Conservation (phyloP, 2,888 invertebrate species). For the Eupsilia transversa region DNA sequence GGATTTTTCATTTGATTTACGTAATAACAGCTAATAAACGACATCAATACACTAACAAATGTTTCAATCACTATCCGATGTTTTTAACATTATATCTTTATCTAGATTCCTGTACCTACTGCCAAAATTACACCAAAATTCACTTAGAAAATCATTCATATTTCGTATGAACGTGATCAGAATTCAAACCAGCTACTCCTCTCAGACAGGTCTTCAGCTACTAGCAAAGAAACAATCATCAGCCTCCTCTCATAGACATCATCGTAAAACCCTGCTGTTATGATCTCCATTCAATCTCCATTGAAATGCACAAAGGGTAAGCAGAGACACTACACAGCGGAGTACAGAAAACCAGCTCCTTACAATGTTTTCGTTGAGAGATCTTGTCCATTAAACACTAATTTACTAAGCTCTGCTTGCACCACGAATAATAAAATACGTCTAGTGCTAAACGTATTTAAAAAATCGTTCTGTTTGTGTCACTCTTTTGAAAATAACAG, state of each 20-base stretch:
- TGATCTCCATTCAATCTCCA: conserved; percentile 54
- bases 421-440: neutral
- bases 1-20: neutral
- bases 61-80: too few relatives aligned
- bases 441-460: too few relatives aligned
- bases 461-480: neutral
- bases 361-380: neutral
- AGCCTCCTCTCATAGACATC: conserved; percentile 36
- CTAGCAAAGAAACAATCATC: conserved; percentile 44
- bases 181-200: neutral
- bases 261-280: conserved; percentile 57
- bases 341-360: conserved; percentile 16
- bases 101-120: neutral
- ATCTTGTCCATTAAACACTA: neutral
- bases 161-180: neutral
- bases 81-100: neutral
- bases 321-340: neutral
- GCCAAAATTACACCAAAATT: neutral
- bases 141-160: neutral
- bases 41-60: too few relatives aligned
- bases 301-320: conserved; percentile 54
- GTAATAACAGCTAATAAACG: neutral
- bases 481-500: neutral
- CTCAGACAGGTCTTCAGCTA: neutral
- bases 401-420: neutral